Conservation (phyloP, 2,113 vertebrate species). For the Micronycteris hirsuta region DNA sequence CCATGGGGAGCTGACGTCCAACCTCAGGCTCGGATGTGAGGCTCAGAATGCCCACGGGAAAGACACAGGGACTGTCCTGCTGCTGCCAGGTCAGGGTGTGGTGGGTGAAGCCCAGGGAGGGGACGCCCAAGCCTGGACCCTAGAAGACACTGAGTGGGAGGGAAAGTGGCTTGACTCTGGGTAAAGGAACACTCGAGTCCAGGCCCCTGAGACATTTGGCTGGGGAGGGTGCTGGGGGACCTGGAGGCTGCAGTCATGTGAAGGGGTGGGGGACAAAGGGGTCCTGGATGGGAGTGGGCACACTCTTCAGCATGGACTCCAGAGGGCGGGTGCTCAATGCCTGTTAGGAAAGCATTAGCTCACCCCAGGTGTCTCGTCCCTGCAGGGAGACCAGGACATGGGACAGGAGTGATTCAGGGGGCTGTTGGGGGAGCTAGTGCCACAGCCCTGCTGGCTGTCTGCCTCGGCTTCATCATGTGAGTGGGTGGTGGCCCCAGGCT, state of each 20-base stretch:
- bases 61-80: not conserved
- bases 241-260: not conserved
- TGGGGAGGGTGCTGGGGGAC: too few relatives aligned
- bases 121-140: not conserved
- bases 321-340: not conserved
- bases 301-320: accelerated
- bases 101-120: not conserved
- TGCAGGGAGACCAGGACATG: not conserved
- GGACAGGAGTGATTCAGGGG: not conserved
- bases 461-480: conserved; percentile 22
- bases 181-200: not conserved
- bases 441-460: not conserved
- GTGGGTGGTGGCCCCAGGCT: not conserved
- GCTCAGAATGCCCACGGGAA: not conserved
- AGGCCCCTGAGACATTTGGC: not conserved
- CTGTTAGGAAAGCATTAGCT: not conserved
- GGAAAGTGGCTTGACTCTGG: not conserved
- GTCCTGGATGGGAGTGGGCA: not conserved
- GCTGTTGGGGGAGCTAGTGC: not conserved
- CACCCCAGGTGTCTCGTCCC: not conserved
- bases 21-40: conserved; percentile 38
- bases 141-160: not conserved
- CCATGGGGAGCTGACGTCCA: accelerated
- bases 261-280: too few relatives aligned
- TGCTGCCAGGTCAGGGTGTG: not conserved